Evolutionary conservation across 2,797 vertebrate species (phyloP), one percentile per base, ranked within the genome.

Genomic region (Prunella strophiata): DNA sequence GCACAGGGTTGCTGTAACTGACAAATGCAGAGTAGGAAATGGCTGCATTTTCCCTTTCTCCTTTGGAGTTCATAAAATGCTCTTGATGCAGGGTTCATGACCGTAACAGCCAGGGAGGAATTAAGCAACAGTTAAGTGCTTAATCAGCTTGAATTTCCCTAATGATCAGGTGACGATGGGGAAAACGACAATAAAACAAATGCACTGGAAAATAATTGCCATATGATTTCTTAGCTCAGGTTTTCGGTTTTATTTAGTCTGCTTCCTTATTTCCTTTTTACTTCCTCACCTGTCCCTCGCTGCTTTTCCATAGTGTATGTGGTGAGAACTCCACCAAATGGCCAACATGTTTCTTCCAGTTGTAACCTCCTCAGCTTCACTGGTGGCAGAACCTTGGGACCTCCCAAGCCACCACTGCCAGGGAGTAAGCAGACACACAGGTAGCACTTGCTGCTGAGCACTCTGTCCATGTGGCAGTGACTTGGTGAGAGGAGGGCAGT

Each of bases 101-200:
- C 91, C 4, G 2, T 73, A 84, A 65, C 34, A 88, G 66, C 54
- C 34, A 2, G 63, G 52, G 32, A 52, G 13, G 74, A 76, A 52
- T 88, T 96, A 91, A 91, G 79, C 82, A 89, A 54, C 47, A 52
- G 62, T 81, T 91, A 59, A 95, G 82, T 92, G 92, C 63, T 88
- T 84, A 84, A 94, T 93, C 89, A 91, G 89, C 70, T 92, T 92
- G 85, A 34, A 38, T 88, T 94, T 86, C 55, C 45, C 12, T 66
- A 81, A 71, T 78, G 76, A 70, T 93, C 94, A 86, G 89, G 74
- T 93, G 92, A 91, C 89, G 70, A 0, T 66, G 50, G 29, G 82
- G 91, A 84, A 95, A 92, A 84, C 25, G 47, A 52, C 42, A 75
- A 21, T 47, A 45, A 40, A 94, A 83, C 22, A 61, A 68, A 34